Conservation (phyloP, 2,113 vertebrate genomes). For the Hymenochirus boettgeri region DNA sequence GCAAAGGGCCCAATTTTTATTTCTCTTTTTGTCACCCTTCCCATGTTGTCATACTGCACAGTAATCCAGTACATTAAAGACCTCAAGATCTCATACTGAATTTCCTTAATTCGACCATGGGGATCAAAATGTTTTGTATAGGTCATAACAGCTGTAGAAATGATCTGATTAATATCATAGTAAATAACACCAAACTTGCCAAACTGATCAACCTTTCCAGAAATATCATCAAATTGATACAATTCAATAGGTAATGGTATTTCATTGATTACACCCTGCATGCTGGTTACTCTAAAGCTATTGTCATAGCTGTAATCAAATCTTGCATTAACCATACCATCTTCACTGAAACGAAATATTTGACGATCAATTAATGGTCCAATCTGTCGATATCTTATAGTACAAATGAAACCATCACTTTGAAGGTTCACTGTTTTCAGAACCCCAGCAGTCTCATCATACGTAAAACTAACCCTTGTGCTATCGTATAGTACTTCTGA, state of each 20-base stretch:
- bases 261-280: constrained; percentile 97
- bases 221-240: constrained; percentile 97
- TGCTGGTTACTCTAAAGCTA: constrained; percentile 91
- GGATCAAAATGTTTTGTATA: constrained; percentile 97
- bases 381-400: constrained; percentile 92
- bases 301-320: constrained; percentile 98
- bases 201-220: constrained; percentile 97
- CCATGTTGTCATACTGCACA: constrained; percentile 93
- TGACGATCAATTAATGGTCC: constrained; percentile 92
- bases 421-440: constrained; percentile 97
- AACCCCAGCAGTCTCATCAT: constrained; percentile 90
- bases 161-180: constrained; percentile 98
- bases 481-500: constrained; percentile 93
- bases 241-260: constrained; percentile 93
- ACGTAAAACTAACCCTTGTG: constrained; percentile 94
- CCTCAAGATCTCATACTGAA: constrained; percentile 95
- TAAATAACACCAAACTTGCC: constrained; percentile 98
- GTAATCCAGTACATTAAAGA: constrained; percentile 98
- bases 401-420: constrained; percentile 95
- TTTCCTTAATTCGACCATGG: constrained; percentile 92
- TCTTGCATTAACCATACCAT: constrained; percentile 94
- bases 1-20: constrained; percentile 96
- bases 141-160: constrained; percentile 96
- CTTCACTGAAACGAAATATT: constrained; percentile 97
- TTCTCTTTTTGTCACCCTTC: constrained; percentile 86